Evolutionary conservation across 1,140 invertebrate genomes (phyloP).

Genomic region (Arctopsyche grandis): DNA sequence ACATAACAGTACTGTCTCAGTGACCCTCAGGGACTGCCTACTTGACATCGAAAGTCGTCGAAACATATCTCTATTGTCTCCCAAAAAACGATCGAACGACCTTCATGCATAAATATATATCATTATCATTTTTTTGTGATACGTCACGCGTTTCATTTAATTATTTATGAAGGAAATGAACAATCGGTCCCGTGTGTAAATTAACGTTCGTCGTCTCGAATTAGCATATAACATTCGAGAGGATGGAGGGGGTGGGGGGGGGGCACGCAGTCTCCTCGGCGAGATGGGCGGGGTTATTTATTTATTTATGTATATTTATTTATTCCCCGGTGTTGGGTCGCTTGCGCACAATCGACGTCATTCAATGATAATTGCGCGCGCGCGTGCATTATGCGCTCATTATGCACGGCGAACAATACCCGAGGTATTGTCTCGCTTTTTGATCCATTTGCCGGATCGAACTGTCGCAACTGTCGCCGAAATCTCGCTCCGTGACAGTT

Average conservation of each 20-base stretch:
- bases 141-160: conserved; percentile 12
- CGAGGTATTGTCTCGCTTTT: conserved; percentile 1
- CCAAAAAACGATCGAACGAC: too few species aligned
- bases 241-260: conserved; percentile 34
- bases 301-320: conserved; percentile 54
- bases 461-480: conserved; percentile 4
- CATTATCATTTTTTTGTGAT: background rate
- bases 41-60: too few species aligned
- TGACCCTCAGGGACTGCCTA: too few species aligned
- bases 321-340: conserved; percentile 12
- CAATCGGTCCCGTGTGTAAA: conserved; percentile 47
- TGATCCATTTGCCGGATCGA: background rate
- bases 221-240: conserved; percentile 49
- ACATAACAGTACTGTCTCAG: too few species aligned
- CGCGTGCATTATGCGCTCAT: conserved; percentile 47
- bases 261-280: background rate
- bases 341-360: conserved; percentile 52
- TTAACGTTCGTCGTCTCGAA: conserved; percentile 30
- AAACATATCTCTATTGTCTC: too few species aligned
- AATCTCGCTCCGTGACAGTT: too few species aligned
- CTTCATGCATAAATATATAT: too few species aligned
- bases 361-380: conserved; percentile 53
- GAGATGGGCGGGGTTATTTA: conserved; percentile 46
- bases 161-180: conserved; percentile 50
- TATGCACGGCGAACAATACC: conserved; percentile 35